Evolutionary conservation across 2,797 vertebrate species (phyloP).

Genomic region (Psittacula derbiana): DNA sequence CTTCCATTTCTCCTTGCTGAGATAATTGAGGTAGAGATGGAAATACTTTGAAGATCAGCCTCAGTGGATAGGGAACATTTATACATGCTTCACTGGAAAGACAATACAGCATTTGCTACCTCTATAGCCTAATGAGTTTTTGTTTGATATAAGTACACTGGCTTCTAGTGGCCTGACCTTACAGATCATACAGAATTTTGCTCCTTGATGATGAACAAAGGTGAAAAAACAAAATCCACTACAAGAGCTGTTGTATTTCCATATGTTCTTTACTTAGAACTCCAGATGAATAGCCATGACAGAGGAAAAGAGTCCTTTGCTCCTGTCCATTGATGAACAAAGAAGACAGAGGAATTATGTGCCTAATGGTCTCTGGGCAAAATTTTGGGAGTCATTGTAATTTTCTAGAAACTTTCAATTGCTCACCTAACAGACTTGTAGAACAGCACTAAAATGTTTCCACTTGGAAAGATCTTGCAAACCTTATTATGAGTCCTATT

Average conservation of each 20-base stretch:
- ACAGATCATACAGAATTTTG: not conserved
- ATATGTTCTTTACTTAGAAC: not conserved
- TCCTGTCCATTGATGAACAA: not conserved
- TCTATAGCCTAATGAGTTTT: not conserved
- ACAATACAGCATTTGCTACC: not conserved
- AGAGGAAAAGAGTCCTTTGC: not conserved
- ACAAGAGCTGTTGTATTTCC: not conserved
- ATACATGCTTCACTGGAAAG: not conserved
- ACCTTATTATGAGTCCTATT: not conserved
- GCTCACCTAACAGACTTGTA: not conserved
- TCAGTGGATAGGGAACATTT: not conserved
- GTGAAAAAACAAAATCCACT: not conserved
- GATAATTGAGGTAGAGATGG: not conserved
- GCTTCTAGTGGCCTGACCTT: not conserved
- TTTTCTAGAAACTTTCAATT: not conserved
- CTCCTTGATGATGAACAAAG: not conserved
- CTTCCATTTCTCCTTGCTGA: not conserved
- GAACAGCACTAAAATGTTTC: not conserved
- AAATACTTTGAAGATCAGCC: not conserved
- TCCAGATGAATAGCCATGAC: not conserved
- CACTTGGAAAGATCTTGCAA: not conserved
- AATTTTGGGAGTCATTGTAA: not conserved
- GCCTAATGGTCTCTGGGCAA: not conserved
- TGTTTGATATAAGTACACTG: not conserved
- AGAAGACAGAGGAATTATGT: not conserved